Base-by-base conservation (phyloP, 2,113 vertebrate genomes). In the Puntigrus tetrazona region DNA sequence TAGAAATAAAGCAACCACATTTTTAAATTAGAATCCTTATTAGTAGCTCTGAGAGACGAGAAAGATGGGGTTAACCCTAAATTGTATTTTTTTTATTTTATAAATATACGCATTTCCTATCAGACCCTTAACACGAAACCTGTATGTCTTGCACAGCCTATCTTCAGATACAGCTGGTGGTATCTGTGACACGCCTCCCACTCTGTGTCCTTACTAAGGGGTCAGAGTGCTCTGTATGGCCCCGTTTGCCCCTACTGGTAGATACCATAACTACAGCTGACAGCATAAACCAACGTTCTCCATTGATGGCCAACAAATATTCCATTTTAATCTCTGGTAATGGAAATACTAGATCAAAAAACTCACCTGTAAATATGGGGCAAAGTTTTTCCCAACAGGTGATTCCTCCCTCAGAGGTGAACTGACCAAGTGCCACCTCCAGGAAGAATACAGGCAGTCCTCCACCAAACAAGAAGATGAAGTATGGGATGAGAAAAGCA, bases 401-500 rank as follows among this genome's bases (percentile, higher is more conserved):
- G 93, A 99, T 99, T 88, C 98, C 98, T n/a, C 98, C 98, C 94
- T 99, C 95, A 1, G 98, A 99, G 91, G 98, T 99, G 93, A 95
- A 99, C 94, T 99, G 98, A 89, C 98, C 98, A 77, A 99, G 94
- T 67, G 96, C 96, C 74, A 99, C 96, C 93, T 99, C 98, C 94
- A 99, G 94, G 95, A 99, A 99, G 91, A 99, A 99, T 90, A 99
- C 97, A 0, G 98, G 98, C 91, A 99, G 94, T 90, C 98, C 98
- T 72, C 98, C 97, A 73, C 98, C 98, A 87, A 99, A 98, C 95
- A 99, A 95, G 94, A 99, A 99, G 90, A 99, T 98, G 94, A 97
- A 97, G 94, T 99, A 99, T 75, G 98, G 98, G 94, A 99, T 98
- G 93, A 99, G 97, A 94, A 99, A 99, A 27, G 98, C 98, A 95